Evolutionary conservation across 2,888 invertebrate genomes (phyloP).

Genomic region (Gandaritis pyraliata): DNA sequence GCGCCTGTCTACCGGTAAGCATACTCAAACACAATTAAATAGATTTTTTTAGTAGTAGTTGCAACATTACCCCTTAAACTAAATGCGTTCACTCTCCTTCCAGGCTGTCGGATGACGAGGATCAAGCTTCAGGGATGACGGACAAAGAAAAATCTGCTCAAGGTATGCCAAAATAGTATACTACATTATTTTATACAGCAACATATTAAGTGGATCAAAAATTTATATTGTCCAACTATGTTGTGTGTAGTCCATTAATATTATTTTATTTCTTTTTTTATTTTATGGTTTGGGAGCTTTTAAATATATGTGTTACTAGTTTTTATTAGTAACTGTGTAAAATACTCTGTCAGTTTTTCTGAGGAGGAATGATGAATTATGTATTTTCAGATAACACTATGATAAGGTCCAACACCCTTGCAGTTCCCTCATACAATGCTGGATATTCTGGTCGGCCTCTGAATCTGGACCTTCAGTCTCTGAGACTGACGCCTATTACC

Average conservation of each 20-base stretch:
- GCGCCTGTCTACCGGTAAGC: slow-evolving; percentile 77
- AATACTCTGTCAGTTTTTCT: too few species aligned
- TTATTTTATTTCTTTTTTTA: too few species aligned
- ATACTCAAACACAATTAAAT: not conserved
- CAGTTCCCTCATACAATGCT: slow-evolving; percentile 79
- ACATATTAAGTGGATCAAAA: too few species aligned
- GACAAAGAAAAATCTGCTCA: slow-evolving; percentile 77
- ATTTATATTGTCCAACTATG: too few species aligned
- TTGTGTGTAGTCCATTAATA: too few species aligned
- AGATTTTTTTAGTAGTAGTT: too few species aligned
- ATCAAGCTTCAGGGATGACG: slow-evolving; percentile 81
- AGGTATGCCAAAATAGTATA: slow-evolving; percentile 55
- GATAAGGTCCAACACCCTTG: slow-evolving; percentile 81
- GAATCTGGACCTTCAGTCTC: slow-evolving; percentile 71
- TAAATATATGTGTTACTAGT: too few species aligned
- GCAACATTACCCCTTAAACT: not conserved
- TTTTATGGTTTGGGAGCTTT: too few species aligned
- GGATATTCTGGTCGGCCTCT: slow-evolving; percentile 68
- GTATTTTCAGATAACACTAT: slow-evolving; percentile 76
- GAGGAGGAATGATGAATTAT: too few species aligned
- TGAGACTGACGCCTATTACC: slow-evolving; percentile 70
- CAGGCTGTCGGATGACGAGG: slow-evolving; percentile 81
- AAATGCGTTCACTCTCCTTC: slow-evolving; percentile 27
- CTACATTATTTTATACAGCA: too few species aligned
- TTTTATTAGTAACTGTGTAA: too few species aligned